Evolutionary conservation across 1,140 invertebrate species (phyloP).

Genomic region (Aphelenchoides avenae): DNA sequence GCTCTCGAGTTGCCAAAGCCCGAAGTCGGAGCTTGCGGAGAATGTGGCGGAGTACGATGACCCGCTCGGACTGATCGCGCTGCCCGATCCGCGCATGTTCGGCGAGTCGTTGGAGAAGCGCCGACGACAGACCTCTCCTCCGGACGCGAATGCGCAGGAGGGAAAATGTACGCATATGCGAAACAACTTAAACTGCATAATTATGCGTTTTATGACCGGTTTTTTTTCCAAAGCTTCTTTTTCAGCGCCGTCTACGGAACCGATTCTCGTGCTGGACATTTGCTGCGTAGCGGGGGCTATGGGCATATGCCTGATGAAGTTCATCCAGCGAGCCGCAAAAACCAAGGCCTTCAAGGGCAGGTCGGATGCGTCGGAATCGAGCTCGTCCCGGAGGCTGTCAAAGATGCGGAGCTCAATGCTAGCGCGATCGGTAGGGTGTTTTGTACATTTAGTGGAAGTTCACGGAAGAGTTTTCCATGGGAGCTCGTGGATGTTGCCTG

Average conservation of each 20-base stretch:
- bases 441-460: slow-evolving; percentile 9
- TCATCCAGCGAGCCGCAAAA: slow-evolving; percentile 66
- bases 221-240: too few species aligned
- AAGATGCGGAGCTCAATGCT: slow-evolving; percentile 84
- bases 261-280: slow-evolving; percentile 74
- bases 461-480: too few species aligned
- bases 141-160: slow-evolving; percentile 15
- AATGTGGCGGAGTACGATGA: not conserved
- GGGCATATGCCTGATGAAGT: slow-evolving; percentile 76
- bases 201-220: too few species aligned
- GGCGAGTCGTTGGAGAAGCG: not conserved
- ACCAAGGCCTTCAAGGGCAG: slow-evolving; percentile 62
- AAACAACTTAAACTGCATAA: too few species aligned
- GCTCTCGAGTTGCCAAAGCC: slow-evolving; percentile 50
- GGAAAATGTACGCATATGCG: too few species aligned
- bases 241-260: slow-evolving; percentile 10
- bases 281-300: slow-evolving; percentile 97
- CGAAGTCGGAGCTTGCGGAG: not conserved
- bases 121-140: not conserved
- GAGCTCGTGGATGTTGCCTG: too few species aligned
- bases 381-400: slow-evolving; percentile 76
- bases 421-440: slow-evolving; percentile 60
- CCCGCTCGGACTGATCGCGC: too few species aligned
- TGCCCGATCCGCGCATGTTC: too few species aligned
- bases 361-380: slow-evolving; percentile 73